Evolutionary conservation across 1,140 invertebrate genomes (phyloP).

Genomic region (Trichomalopsis sarcophagae): DNA sequence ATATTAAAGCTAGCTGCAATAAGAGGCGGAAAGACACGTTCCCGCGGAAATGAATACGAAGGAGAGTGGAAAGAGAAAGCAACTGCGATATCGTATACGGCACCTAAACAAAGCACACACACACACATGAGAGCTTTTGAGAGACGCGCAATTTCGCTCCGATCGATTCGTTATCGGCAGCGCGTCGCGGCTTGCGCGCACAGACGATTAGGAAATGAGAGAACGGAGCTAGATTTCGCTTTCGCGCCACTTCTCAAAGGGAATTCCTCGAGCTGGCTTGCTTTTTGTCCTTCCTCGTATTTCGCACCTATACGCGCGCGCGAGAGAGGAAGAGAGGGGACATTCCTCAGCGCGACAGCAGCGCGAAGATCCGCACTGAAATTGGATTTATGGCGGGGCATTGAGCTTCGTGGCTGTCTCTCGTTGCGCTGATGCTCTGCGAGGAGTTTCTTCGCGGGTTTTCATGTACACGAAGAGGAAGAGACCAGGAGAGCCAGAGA

Average conservation of each 20-base stretch:
- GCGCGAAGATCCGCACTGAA: not conserved
- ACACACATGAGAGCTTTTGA: not conserved
- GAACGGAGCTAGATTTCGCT: not conserved
- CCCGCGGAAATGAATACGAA: not conserved
- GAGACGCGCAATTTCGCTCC: not conserved
- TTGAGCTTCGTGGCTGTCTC: not conserved
- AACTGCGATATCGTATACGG: not conserved
- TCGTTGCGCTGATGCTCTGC: not conserved
- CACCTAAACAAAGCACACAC: not conserved
- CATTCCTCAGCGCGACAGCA: not conserved
- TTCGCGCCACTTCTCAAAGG: not conserved
- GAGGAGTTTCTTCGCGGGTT: not conserved
- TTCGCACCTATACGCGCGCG: not conserved
- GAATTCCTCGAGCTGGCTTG: not conserved
- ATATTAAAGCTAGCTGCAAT: constrained; percentile 14
- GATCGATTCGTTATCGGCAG: not conserved
- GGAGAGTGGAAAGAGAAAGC: not conserved
- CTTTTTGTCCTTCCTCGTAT: not conserved
- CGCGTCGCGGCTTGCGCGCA: not conserved
- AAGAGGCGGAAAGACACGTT: not conserved
- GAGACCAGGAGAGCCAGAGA: no score
- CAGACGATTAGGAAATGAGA: not conserved
- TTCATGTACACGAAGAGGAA: not conserved
- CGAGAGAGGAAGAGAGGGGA: not conserved
- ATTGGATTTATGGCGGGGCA: constrained; percentile 16